Percentiles rank a stretch among this genome's conserved stretches.
Conservation (phyloP, 2,797 vertebrate species). For the Coranthus polyacanthus region DNA sequence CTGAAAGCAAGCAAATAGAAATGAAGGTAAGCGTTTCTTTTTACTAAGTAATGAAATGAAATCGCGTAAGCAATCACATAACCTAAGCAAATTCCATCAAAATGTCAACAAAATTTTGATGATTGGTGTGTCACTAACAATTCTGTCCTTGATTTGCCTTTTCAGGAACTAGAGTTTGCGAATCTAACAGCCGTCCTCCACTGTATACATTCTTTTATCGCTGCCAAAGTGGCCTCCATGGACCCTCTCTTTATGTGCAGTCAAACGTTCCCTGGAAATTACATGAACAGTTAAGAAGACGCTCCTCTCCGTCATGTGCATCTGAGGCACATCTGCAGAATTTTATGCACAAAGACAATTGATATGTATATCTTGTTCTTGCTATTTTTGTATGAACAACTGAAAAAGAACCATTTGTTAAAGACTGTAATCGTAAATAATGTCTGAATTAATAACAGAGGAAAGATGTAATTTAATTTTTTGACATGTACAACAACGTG, state of each 20-base stretch:
- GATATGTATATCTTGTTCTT: slow-evolving; percentile 79
- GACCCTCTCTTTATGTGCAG: slow-evolving; percentile 92
- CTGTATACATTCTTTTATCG: slow-evolving; percentile 94
- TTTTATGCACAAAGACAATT: slow-evolving; percentile 84
- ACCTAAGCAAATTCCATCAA: too few relatives aligned
- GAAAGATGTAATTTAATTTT: slow-evolving; percentile 14
- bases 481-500: background rate
- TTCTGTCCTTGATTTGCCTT: slow-evolving; percentile 12
- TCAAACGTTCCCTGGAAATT: slow-evolving; percentile 88
- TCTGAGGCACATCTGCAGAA: slow-evolving; percentile 83
- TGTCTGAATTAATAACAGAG: slow-evolving; percentile 15
- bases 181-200: slow-evolving; percentile 93
- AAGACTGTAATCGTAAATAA: slow-evolving; percentile 29
- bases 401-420: slow-evolving; percentile 58
- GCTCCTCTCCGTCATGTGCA: slow-evolving; percentile 52
- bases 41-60: too few relatives aligned
- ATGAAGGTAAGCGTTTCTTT: slow-evolving; percentile 91
- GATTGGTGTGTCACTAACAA: background rate
- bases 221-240: slow-evolving; percentile 94
- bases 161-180: slow-evolving; percentile 93
- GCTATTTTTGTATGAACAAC: slow-evolving; percentile 89
- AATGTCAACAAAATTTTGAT: background rate
- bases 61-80: too few relatives aligned
- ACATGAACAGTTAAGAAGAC: slow-evolving; percentile 86
- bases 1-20: slow-evolving; percentile 94